phyloP scores from a whole-genome alignment of 2,113 vertebrate genomes.

The Columba janthina region DNA sequence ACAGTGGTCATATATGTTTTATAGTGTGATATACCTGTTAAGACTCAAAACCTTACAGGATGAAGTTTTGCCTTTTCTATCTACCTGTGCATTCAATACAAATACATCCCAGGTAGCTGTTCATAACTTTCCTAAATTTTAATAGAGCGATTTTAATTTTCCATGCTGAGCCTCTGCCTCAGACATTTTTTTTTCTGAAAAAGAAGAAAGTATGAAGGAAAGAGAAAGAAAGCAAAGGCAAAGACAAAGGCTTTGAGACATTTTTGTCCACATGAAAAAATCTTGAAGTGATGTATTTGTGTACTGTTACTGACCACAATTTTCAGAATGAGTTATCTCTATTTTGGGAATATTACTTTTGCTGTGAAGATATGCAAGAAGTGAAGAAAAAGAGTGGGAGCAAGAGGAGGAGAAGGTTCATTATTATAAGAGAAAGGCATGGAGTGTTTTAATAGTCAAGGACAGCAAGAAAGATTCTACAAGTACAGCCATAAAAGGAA shows the following conservation, averaged over 20 bases:
- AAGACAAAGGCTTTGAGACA: background rate
- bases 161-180: background rate
- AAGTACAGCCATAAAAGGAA: background rate
- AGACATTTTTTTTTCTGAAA: background rate
- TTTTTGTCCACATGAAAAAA: background rate
- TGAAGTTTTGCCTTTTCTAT: background rate
- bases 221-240: background rate
- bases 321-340: background rate
- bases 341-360: background rate
- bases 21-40: background rate
- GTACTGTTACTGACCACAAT: background rate
- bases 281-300: background rate
- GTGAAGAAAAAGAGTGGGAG: background rate
- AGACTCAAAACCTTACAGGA: background rate
- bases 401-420: background rate
- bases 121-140: background rate
- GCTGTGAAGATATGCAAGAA: background rate
- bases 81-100: background rate
- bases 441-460: background rate
- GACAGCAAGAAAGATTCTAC: background rate
- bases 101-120: background rate
- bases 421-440: background rate
- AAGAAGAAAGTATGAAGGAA: background rate
- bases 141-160: background rate
- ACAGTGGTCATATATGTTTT: background rate